phyloP scores from a whole-genome alignment of 2,113 vertebrate genomes.

The Myrmecobius fasciatus region DNA sequence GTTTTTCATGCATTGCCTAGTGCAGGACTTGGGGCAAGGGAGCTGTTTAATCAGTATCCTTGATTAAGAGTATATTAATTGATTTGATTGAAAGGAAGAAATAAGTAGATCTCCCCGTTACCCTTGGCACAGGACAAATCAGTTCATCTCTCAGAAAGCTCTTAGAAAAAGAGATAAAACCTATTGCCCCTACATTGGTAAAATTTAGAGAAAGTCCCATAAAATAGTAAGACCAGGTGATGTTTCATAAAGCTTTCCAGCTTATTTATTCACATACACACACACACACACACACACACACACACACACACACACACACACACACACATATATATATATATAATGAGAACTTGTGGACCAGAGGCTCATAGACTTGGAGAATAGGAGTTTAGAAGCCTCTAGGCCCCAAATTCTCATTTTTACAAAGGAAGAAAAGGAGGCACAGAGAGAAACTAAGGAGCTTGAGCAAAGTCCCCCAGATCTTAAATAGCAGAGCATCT shows the following conservation, averaged over 20 bases:
- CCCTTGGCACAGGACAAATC: background rate
- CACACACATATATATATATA: too few relatives aligned
- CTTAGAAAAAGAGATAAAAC: background rate
- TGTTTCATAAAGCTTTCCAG: background rate
- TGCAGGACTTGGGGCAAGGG: background rate
- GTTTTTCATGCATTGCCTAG: background rate
- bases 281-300: too few relatives aligned
- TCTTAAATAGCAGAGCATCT: background rate
- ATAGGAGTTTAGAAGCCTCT: background rate
- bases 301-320: too few relatives aligned
- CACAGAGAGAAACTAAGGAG: background rate
- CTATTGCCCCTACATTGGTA: background rate
- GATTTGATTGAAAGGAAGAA: background rate
- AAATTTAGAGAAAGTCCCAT: background rate
- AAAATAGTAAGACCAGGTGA: background rate
- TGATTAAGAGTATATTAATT: background rate
- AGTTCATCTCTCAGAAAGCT: background rate
- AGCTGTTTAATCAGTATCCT: background rate
- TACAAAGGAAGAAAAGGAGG: background rate
- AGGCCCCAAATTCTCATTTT: background rate
- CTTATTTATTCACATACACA: background rate
- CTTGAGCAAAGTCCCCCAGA: background rate
- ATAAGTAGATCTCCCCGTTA: background rate
- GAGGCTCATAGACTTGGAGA: background rate
- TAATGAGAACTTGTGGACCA: background rate